Base-by-base conservation (phyloP, 2,888 invertebrate genomes). In the Chaitophorus viminalis region DNA sequence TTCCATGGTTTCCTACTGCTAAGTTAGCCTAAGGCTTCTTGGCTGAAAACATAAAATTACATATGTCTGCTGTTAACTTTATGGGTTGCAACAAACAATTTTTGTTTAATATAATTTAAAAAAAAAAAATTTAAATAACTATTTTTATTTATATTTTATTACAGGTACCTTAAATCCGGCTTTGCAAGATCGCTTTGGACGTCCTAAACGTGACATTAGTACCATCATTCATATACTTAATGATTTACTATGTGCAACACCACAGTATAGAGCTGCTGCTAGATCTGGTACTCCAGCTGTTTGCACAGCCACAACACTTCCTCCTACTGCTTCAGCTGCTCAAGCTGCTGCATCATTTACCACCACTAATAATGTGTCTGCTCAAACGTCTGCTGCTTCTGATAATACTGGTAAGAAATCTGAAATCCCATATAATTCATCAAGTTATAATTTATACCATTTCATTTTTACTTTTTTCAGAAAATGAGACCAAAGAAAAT, bases 191-290 rank as follows among this genome's bases (percentile, higher is more conserved):
- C 95, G 94, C 90, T 95, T 95, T 91, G 98, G 98, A 21, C 94
- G 97, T 90, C 98, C 98, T 82, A 96, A 97, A 91, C 94, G 98
- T 89, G 97, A 98, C 92, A 97, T 98, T 90, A 97, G 96, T 88
- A 98, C 98, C 77, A 98, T 98, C 90, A 97, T 98, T 90, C 98
- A 98, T 92, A 98, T 98, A 92, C 93, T 98, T 90, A 98, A 98
- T 92, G 98, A 98, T 92, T 93, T 98, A 90, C 93, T 98, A 89
- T 97, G 97, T 91, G 97, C 98, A 52, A 95, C 96, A 84, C 96
- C 92, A 81, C 93, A 87, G 33, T 87, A 87, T 60, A 54, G 87
- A 60, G 87, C 87, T 25, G 87, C 87, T 79, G 75, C 86, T 36
- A 87, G 89, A 76, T 88, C 84, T 21, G 87, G 89, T 17, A 87